Conservation (phyloP, 2,797 vertebrate species). For the Coregonus suidteri region DNA sequence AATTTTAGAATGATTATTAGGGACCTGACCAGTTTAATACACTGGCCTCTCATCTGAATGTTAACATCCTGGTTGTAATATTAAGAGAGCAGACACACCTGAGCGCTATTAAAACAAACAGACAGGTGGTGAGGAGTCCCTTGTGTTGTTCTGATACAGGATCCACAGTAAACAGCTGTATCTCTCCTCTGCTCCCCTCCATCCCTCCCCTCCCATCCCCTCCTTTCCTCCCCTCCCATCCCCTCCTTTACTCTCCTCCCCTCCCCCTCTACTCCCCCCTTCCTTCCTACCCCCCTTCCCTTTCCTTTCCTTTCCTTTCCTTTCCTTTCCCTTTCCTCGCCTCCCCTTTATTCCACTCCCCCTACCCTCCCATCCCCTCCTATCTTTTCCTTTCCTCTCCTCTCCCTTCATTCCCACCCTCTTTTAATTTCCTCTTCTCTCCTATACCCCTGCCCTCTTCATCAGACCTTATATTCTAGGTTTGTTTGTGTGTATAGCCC, state of each 20-base stretch:
- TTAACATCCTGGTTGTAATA: neutral
- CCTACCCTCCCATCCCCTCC: no score
- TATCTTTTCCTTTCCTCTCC: no score
- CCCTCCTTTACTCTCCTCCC: no score
- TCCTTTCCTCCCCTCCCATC: no score
- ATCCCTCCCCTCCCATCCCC: no score
- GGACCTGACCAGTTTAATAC: neutral
- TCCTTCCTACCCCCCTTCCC: no score
- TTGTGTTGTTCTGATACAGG: neutral
- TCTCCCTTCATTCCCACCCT: neutral
- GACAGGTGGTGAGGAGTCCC: neutral
- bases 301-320: neutral
- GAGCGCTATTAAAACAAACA: neutral
- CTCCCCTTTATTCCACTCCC: neutral
- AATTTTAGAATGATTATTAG: neutral
- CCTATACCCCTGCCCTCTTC: neutral
- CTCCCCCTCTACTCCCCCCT: no score
- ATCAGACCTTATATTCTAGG: neutral
- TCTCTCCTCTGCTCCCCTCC: neutral
- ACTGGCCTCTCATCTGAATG: neutral
- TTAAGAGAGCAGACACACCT: neutral
- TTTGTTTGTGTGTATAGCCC: constrained; percentile 9
- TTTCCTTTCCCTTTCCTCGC: neutral
- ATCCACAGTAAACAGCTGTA: neutral
- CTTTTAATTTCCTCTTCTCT: no score